A percentile compares a stretch with the other conserved stretches of the same genome.
phyloP scores from a whole-genome alignment of 2,113 vertebrate genomes.

The Rallus limicola region DNA sequence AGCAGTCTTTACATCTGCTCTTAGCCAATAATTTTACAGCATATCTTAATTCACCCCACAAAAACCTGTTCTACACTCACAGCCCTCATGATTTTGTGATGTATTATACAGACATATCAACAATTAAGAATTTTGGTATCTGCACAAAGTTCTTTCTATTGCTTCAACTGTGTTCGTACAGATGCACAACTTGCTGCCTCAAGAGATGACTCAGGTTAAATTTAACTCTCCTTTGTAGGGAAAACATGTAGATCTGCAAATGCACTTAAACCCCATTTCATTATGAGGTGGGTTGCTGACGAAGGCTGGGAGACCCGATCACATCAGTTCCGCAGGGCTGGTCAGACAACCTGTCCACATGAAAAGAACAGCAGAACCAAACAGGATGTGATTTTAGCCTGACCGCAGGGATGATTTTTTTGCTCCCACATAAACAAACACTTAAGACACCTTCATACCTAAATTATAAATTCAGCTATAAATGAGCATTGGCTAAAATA shows the following conservation, averaged over 20 bases:
- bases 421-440: background rate
- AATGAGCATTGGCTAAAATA: background rate
- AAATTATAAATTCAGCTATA: background rate
- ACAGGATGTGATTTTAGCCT: rapidly evolving
- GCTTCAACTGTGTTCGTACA: background rate
- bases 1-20: background rate
- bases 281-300: background rate
- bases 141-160: background rate
- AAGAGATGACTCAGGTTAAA: background rate
- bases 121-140: background rate
- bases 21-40: background rate
- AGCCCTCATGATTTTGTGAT: background rate
- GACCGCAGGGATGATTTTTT: background rate
- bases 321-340: background rate
- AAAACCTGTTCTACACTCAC: background rate
- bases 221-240: background rate
- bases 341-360: background rate
- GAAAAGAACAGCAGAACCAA: background rate
- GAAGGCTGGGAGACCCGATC: background rate
- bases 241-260: background rate
- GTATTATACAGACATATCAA: background rate
- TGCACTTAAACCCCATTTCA: background rate
- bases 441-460: background rate
- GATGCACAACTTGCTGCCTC: background rate
- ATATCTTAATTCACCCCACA: background rate